A percentile compares a stretch with the other conserved stretches of the same genome.
These are phyloP conservation scores for Planococcus citri DNA, from an alignment of 1,140 invertebrate species.

Conservation along the genomic window DNA sequence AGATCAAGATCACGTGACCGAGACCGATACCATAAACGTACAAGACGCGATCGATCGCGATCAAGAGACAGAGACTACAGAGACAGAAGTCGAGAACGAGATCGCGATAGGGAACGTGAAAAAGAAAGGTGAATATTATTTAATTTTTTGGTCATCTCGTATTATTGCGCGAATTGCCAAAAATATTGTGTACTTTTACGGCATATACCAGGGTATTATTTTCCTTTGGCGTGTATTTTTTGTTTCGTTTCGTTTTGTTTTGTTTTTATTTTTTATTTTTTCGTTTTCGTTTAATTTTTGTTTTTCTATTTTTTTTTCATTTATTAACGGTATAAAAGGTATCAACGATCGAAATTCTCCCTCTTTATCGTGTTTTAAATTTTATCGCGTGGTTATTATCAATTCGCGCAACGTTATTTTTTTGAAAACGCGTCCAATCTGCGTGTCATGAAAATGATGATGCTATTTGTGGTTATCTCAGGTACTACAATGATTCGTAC, in stretches of 20 bases:
- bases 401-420: background rate
- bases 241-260: too few relatives aligned
- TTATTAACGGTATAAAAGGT: background rate
- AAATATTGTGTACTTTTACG: background rate
- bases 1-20: conserved; percentile 66
- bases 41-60: conserved; percentile 59
- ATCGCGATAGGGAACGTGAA: conserved; percentile 31
- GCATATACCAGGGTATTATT: conserved; percentile 11
- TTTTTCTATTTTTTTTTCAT: too few relatives aligned
- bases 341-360: conserved; percentile 9
- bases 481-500: conserved; percentile 29
- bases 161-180: too few relatives aligned
- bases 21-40: conserved; percentile 48
- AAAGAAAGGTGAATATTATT: conserved; percentile 34
- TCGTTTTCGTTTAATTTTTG: too few relatives aligned
- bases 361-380: background rate
- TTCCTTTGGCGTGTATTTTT: background rate
- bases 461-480: conserved; percentile 13
- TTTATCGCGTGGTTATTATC: background rate
- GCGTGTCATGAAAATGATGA: background rate
- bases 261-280: too few relatives aligned
- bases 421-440: too few relatives aligned
- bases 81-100: conserved; percentile 52
- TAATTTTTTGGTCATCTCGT: background rate
- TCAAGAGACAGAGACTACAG: conserved; percentile 62